Base-by-base conservation (phyloP, 2,797 vertebrate species). In the Acanthiza pusilla region DNA sequence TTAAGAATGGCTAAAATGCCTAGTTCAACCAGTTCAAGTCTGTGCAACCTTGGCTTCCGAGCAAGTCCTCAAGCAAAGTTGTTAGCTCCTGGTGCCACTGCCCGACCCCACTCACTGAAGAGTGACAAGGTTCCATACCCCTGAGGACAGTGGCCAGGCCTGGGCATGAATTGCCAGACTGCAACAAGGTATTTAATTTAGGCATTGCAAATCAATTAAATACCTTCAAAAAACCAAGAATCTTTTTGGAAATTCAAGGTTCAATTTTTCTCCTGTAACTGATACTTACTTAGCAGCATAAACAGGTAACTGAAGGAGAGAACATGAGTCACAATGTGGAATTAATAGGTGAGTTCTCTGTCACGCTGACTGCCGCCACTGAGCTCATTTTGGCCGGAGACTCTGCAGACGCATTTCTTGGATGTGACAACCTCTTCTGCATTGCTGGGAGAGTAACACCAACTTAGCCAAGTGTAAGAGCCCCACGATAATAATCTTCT, bases 351-450 rank as follows among this genome's bases (percentile, higher is more conserved):
- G 1, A 81, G 40, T 0, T 0, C 47, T 88, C 57, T 68, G 79
- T 54, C 82, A 78, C 0, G 0, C 40, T 82, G 86, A 23, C 54
- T 51, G 26, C 58, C 2, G 3, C 36, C 0, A 7, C 4, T 0
- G 3, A 65, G 50, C 34, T 81, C 11, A 21, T 72, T 84, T 85
- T 91, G 72, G 61, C 65, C 15, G 58, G 34, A 74, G 45, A 50
- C 13, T 6, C 4, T 30, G 38, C 54, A 55, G 22, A 32, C 7
- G 13, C 3, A 0, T 58, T 92, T 65, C 66, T 77, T 38, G 47
- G 47, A 40, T 36, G 25, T 58, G 66, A 40, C 22, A 91, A 55
- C 21, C 17, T 76, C 48, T 91, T 70, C 60, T 3, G 0, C 21
- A 13, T 53, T 51, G 2, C 7, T 71, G n/a, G 36, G 71, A 93